These are phyloP conservation scores for Acipenser ruthenus DNA, from an alignment of 2,797 vertebrate genomes.

Conservation along the genomic window DNA sequence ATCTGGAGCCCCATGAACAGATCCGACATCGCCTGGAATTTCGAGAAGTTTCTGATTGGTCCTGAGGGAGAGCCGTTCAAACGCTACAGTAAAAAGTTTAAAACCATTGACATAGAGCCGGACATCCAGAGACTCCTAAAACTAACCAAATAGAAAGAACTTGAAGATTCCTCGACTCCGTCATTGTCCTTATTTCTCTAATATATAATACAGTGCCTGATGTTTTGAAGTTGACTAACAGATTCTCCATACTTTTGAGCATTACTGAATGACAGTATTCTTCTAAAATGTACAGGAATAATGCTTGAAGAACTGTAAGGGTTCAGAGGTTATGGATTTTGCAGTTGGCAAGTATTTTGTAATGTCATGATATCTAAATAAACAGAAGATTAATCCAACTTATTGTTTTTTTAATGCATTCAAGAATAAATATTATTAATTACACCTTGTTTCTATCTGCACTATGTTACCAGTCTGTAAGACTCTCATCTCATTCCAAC, in stretches of 20 bases:
- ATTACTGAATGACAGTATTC: conserved; percentile 76
- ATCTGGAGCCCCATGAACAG: conserved; percentile 77
- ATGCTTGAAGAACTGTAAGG: conserved; percentile 67
- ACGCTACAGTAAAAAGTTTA: conserved; percentile 81
- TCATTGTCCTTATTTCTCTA: conserved; percentile 2
- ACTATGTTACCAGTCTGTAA: too few species aligned
- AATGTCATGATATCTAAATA: conserved; percentile 8
- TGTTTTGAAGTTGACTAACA: conserved; percentile 21
- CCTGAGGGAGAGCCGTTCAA: conserved; percentile 94
- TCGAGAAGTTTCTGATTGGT: conserved; percentile 93
- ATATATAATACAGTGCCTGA: conserved; percentile 18
- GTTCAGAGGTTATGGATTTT: conserved; percentile 46
- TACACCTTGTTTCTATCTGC: too few species aligned
- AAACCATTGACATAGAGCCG: conserved; percentile 77
- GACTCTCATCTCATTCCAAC: too few species aligned
- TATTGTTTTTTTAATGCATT: not conserved
- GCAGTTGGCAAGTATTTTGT: conserved; percentile 15
- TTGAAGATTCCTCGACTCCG: not conserved
- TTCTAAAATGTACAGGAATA: conserved; percentile 60
- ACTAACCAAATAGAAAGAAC: conserved; percentile 74
- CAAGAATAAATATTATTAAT: too few species aligned
- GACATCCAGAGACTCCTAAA: conserved; percentile 89
- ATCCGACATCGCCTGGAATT: conserved; percentile 90
- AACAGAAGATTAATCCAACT: conserved; percentile 8
- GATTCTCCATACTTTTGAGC: conserved; percentile 48